Evolutionary conservation across 2,113 vertebrate genomes (phyloP).

Genomic region (Leptobrachium leishanense): DNA sequence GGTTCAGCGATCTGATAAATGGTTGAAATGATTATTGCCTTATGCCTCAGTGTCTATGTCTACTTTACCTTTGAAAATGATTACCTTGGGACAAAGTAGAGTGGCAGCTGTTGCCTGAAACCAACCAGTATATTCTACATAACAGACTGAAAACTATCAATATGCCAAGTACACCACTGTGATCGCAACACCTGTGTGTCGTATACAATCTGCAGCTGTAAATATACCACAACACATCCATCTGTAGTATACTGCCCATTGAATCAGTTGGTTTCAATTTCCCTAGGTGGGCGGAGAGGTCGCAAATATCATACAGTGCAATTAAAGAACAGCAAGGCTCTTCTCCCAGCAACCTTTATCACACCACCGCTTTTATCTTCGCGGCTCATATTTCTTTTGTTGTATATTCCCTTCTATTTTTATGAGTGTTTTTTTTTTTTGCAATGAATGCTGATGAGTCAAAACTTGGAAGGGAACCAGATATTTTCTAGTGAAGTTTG

Average conservation of each 20-base stretch:
- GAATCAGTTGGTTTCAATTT: slow-evolving; percentile 32
- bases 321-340: slow-evolving; percentile 34
- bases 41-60: slow-evolving; percentile 1
- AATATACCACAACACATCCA: slow-evolving; percentile 29
- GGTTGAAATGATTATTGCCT: slow-evolving; percentile 6
- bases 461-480: slow-evolving; percentile 32
- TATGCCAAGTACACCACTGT: slow-evolving; percentile 19
- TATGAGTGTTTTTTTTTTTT: slow-evolving; percentile 31
- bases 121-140: slow-evolving; percentile 21
- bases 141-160: slow-evolving; percentile 24
- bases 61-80: slow-evolving; percentile 40
- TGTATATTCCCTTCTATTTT: slow-evolving; percentile 25
- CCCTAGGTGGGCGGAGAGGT: background rate
- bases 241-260: slow-evolving; percentile 28
- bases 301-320: slow-evolving; percentile 29
- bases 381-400: slow-evolving; percentile 39
- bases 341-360: background rate
- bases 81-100: slow-evolving; percentile 22
- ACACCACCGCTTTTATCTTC: slow-evolving; percentile 23
- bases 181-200: slow-evolving; percentile 43
- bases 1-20: background rate
- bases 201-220: slow-evolving; percentile 35
- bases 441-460: slow-evolving; percentile 41
- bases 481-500: slow-evolving; percentile 14
- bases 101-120: slow-evolving; percentile 32